These are phyloP conservation scores for Acyrthosiphon pisum DNA, from an alignment of 1,140 invertebrate genomes.

Conservation along the genomic window DNA sequence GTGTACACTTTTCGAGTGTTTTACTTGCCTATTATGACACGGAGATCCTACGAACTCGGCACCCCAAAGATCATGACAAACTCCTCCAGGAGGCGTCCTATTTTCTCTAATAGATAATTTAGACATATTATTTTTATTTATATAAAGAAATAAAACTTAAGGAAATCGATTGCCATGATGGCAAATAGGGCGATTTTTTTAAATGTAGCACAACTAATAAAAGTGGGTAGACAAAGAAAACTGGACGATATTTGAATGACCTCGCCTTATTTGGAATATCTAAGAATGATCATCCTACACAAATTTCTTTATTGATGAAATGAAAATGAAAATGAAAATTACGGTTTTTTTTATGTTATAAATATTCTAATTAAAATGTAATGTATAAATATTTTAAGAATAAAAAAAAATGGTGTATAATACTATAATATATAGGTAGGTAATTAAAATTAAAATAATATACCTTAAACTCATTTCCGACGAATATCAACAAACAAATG, in stretches of 20 bases:
- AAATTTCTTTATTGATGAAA: constrained; percentile 1
- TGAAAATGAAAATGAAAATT: constrained; percentile 1
- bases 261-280: constrained; percentile 53
- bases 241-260: constrained; percentile 53
- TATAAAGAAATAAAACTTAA: not conserved
- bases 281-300: constrained; percentile 41
- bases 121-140: constrained; percentile 44
- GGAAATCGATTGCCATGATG: not conserved
- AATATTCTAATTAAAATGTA: not conserved
- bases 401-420: not conserved
- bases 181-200: not conserved
- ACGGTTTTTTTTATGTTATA: not conserved
- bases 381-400: not conserved
- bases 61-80: constrained; percentile 66
- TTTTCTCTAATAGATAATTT: constrained; percentile 54
- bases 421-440: not conserved
- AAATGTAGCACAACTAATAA: not conserved
- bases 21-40: constrained; percentile 63
- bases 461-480: constrained; percentile 7
- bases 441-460: not conserved
- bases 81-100: constrained; percentile 65
- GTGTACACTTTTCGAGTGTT: not conserved
- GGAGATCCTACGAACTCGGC: constrained; percentile 62
- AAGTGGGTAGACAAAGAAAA: constrained; percentile 41
- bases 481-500: not conserved